Evolutionary conservation across 2,797 vertebrate genomes (phyloP), one percentile per base, ranked within the genome.

Genomic region (Sylvilagus floridanus): DNA sequence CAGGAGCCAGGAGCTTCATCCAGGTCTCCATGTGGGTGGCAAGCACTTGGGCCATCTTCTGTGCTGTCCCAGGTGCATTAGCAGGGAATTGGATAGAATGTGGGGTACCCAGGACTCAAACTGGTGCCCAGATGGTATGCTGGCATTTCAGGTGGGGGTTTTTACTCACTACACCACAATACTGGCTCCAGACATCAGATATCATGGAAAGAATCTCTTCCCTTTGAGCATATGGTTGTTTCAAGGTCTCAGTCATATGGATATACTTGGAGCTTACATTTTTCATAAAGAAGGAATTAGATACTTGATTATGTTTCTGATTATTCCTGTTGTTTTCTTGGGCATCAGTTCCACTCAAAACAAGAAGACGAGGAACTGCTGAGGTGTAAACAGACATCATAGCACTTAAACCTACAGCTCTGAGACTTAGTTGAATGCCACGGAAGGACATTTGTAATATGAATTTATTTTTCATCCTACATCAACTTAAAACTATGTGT

Each of bases 311-410:
- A 71, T 24, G 5, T 91, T 1, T 91, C 47, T 37, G 9, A 47
- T 83, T 73, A 71, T 93, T 76, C 7, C 16, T 73, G 21, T 16
- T 92, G 32, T 79, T 92, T 95, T 88, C 69, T 16, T 71, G 35
- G n/a, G n/a, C 60, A 57, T 66, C 11, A 69, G 28, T 93, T 94
- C 52, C 68, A 79, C 6, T 57, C 30, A 86, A 93, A 5, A 16
- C 37, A 86, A 83, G 50, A 19, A 85, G 75, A 84, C 9, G 90
- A 79, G 19, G 37, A 69, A 62, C 30, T 50, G 10, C 50, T 68
- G 24, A 82, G 30, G 4, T 85, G 35, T 88, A 83, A 93, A 50
- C 72, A 12, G 65, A n/a, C 88, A 7, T 17, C 9, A 21, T 7
- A 68, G 54, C n/a, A 42, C 9, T 28, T 76, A 60, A 88, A 85